phyloP scores from a whole-genome alignment of 1,140 invertebrate genomes.

The Brevipalpus yothersi region DNA sequence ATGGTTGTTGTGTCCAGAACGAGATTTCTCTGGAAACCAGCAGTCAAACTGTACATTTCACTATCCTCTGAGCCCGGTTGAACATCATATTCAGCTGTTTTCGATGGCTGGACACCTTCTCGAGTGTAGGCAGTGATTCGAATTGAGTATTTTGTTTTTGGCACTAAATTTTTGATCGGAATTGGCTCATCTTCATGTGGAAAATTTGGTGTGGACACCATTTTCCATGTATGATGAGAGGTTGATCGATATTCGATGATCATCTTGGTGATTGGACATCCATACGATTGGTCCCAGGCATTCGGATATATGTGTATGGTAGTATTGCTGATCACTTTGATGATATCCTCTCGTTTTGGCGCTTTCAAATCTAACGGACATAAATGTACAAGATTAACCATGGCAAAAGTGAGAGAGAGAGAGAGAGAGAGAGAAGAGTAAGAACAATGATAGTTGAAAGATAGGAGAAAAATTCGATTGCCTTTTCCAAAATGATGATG shows the following conservation, averaged over 20 bases:
- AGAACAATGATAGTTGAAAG: neutral
- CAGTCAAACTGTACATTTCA: neutral
- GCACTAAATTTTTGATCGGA: conserved; percentile 18
- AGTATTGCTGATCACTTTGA: conserved; percentile 38
- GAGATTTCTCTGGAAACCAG: neutral
- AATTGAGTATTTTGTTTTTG: conserved; percentile 23
- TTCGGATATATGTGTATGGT: conserved; percentile 40
- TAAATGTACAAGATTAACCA: conserved; percentile 26
- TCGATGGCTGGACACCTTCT: conserved; percentile 16
- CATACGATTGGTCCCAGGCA: conserved; percentile 43
- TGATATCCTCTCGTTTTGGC: conserved; percentile 28
- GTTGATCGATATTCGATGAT: conserved; percentile 40
- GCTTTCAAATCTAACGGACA: conserved; percentile 14
- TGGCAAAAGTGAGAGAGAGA: neutral
- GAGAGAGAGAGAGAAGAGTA: neutral
- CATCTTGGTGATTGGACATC: conserved; percentile 47
- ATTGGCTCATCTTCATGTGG: conserved; percentile 16
- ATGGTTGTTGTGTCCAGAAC: conserved; percentile 13
- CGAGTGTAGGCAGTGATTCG: conserved; percentile 21
- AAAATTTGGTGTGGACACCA: conserved; percentile 2
- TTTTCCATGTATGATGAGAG: conserved; percentile 9
- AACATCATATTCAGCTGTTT: conserved; percentile 15
- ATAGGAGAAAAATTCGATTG: neutral
- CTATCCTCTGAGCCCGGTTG: conserved; percentile 35
- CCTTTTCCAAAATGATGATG: neutral